Evolutionary conservation across 2,888 invertebrate species (phyloP).

Genomic region (Lasioglossum zephyrum): DNA sequence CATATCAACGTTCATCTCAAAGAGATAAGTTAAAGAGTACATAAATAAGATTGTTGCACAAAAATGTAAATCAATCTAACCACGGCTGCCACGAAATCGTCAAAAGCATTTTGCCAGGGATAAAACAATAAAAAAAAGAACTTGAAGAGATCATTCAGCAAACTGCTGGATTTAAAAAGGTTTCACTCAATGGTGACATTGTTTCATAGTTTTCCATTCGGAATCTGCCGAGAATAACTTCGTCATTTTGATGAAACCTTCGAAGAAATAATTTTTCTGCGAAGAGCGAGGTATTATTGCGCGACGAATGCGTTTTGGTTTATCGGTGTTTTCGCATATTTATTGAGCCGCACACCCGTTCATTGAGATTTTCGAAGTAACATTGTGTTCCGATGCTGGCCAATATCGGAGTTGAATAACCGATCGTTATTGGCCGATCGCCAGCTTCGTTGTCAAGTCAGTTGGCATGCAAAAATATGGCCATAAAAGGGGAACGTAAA

Average conservation of each 20-base stretch:
- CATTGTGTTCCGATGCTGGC: constrained; percentile 21
- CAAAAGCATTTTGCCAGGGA: neutral
- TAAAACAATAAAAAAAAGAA: neutral
- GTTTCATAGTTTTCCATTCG: neutral
- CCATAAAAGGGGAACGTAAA: constrained; percentile 32
- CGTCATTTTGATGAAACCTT: neutral
- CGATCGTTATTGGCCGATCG: constrained; percentile 54
- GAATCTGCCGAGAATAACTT: neutral
- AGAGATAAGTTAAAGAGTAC: neutral
- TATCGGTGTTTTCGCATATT: neutral
- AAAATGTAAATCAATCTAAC: neutral
- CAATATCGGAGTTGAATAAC: constrained; percentile 50
- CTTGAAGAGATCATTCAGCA: neutral
- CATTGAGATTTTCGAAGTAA: neutral
- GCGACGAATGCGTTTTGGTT: neutral
- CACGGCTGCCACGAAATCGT: neutral
- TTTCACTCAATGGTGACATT: neutral
- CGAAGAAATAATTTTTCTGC: neutral
- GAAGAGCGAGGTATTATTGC: neutral
- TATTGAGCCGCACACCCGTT: neutral
- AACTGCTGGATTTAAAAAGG: neutral
- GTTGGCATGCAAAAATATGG: constrained; percentile 54
- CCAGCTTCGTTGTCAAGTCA: constrained; percentile 44
- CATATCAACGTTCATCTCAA: neutral
- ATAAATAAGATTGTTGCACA: neutral